Evolutionary conservation across 2,113 vertebrate species (phyloP).

Genomic region (Climacteris rufus): DNA sequence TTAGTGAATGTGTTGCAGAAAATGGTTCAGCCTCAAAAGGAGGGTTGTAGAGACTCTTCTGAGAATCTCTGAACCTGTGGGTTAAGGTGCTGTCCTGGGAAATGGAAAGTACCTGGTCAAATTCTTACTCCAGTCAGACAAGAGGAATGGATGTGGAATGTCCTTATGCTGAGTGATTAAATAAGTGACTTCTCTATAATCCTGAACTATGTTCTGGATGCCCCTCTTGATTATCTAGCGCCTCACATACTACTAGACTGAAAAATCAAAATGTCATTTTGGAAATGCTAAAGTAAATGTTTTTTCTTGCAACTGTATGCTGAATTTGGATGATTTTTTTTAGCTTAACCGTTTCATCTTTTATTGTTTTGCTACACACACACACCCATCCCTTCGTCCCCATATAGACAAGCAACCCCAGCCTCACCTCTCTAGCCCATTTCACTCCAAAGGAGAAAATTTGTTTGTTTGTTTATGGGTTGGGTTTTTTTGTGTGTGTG

Average conservation of each 20-base stretch:
- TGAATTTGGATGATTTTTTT: neutral
- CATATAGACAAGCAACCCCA: neutral
- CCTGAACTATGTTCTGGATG: neutral
- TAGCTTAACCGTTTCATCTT: neutral
- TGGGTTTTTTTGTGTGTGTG: neutral
- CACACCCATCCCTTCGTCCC: accelerated
- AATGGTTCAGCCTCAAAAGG: neutral
- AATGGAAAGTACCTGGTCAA: neutral
- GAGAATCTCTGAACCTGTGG: neutral
- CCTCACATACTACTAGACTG: neutral
- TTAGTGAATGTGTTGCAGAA: neutral
- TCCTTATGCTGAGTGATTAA: neutral
- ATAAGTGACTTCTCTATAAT: neutral
- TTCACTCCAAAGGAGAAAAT: neutral
- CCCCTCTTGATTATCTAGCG: neutral
- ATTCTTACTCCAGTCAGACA: neutral
- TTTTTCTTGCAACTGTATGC: neutral
- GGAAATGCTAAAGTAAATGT: neutral
- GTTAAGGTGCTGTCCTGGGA: neutral
- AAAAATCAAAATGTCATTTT: neutral
- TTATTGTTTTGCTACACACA: neutral
- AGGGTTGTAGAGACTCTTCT: neutral
- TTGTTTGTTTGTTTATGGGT: neutral
- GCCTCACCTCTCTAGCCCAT: neutral
- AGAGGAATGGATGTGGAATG: neutral